Percentiles rank a stretch among this genome's conserved stretches.
Evolutionary conservation across 2,113 vertebrate species (phyloP).

Genomic region (Corydoras sp.): DNA sequence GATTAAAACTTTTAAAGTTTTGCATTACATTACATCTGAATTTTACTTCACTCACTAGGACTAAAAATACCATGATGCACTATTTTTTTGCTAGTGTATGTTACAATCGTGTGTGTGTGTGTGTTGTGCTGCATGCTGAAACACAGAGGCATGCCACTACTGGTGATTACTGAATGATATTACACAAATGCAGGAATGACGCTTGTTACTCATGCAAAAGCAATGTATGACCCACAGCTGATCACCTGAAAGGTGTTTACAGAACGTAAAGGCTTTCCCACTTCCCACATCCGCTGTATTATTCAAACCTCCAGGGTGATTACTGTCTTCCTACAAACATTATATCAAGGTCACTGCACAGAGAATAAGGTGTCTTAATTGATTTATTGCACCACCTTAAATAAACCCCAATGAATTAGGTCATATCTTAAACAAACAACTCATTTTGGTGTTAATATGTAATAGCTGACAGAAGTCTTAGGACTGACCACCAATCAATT

Average conservation of each 20-base stretch:
- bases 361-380: too few species aligned
- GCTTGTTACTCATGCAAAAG: constrained; percentile 10
- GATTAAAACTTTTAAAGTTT: too few species aligned
- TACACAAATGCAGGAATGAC: constrained; percentile 44
- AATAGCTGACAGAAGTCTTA: not conserved
- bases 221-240: not conserved
- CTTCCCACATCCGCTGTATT: too few species aligned
- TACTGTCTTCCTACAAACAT: too few species aligned
- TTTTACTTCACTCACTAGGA: not conserved
- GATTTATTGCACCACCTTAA: too few species aligned
- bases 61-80: constrained; percentile 48
- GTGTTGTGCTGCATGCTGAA: constrained; percentile 52
- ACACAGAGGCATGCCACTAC: constrained; percentile 43
- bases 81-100: constrained; percentile 23
- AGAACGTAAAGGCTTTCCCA: not conserved
- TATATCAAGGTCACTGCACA: too few species aligned
- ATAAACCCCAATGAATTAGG: too few species aligned
- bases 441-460: too few species aligned
- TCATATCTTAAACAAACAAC: too few species aligned
- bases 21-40: too few species aligned
- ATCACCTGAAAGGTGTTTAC: constrained; percentile 2
- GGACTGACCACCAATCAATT: not conserved
- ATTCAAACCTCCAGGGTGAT: too few species aligned
- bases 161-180: constrained; percentile 23
- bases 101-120: constrained; percentile 28